Evolutionary conservation across 2,113 vertebrate genomes (phyloP).

Genomic region (Zosterops hypoxanthus): DNA sequence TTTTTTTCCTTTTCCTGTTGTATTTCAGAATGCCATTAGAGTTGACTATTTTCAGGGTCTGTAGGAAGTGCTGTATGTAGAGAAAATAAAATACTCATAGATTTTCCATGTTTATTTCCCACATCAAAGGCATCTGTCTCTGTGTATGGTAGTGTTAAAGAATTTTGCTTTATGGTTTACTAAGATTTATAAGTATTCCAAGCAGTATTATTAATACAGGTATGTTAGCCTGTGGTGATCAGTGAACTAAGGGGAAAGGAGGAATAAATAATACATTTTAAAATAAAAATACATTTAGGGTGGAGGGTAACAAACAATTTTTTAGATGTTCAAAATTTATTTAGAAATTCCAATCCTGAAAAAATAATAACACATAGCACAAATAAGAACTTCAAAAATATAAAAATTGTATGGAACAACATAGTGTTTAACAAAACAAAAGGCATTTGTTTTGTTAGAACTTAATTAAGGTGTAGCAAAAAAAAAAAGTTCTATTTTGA

Average conservation of each 20-base stretch:
- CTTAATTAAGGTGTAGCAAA: not conserved
- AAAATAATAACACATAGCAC: not conserved
- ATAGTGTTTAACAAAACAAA: not conserved
- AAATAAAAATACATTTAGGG: not conserved
- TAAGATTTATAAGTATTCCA: not conserved
- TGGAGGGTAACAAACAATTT: rapidly evolving
- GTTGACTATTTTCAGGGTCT: not conserved
- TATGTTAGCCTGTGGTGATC: not conserved
- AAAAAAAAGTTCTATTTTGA: not conserved
- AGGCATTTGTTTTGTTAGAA: not conserved
- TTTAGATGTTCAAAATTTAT: not conserved
- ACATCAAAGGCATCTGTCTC: not conserved
- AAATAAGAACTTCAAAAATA: not conserved
- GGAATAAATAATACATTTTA: not conserved
- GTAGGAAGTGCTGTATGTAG: not conserved
- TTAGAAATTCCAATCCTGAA: not conserved
- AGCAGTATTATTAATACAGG: not conserved
- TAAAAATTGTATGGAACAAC: not conserved
- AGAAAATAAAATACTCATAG: not conserved
- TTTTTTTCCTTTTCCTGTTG: rapidly evolving
- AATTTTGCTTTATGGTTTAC: not conserved
- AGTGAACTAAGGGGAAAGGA: not conserved
- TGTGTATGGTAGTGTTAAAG: not conserved
- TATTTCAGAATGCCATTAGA: not conserved
- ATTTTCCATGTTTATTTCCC: not conserved